Base-by-base conservation (phyloP, 1,140 invertebrate genomes). In the Cydia fagiglandana region DNA sequence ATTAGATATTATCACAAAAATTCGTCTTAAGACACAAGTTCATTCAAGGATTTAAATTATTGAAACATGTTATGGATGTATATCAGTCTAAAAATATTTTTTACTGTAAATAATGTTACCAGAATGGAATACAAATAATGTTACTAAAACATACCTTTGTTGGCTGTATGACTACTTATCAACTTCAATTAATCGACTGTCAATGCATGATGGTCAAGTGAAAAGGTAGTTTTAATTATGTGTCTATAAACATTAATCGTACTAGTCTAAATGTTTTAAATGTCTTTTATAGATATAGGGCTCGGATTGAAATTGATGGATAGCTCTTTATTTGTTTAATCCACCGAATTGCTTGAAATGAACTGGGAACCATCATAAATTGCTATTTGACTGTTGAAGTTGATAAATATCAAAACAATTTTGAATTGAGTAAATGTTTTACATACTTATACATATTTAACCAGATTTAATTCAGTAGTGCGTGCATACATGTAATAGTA, bases 191-290 rank as follows among this genome's bases (percentile, higher is more conserved):
- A 61, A 61, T 24, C 24, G 6, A 41, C 34, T 61, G 20, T 70
- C 38, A 38, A 45, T 17, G 15, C 38, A 70, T 38, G 17, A 74
- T 74, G 47, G 45, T n/a, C 5, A 47, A 9, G 38, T 17, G 56
- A 47, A 45, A 17, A 13, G 20, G 17, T 24, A 24, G 12, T 47
- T 47, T 47, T 61, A 61, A 73, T 47, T 24, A 47, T 20, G 47
- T 73, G 47, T 68, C 41, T 47, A 38, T 50, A 30, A 53, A 61
- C 56, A 12, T 61, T 73, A 74, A 74, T 28, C 73, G 73, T 38
- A 68, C 66, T 74, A 74, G 73, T 56, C 50, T 50, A 56, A 45
- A 74, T 74, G 24, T 74, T 30, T 30, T 74, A 53, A 50, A 17
- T 41, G 34, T 70, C 56, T 53, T 17, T n/a, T n/a, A 61, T 70